Evolutionary conservation across 2,113 vertebrate genomes (phyloP).

Genomic region (Rhabdomys dilectus): DNA sequence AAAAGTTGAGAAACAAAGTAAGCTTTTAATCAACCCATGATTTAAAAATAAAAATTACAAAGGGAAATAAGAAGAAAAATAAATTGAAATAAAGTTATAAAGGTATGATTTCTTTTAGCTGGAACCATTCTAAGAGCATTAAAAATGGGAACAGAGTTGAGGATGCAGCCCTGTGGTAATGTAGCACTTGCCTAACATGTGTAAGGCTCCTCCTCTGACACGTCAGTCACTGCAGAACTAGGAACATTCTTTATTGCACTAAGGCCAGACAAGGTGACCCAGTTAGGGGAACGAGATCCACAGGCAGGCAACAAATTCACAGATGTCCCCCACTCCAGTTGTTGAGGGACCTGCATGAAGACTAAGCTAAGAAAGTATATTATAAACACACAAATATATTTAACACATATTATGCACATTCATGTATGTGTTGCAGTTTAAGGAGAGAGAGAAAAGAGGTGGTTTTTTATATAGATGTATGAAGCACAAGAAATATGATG

Average conservation of each 20-base stretch:
- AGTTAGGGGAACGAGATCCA: no score
- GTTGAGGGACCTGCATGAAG: no score
- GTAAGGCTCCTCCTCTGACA: neutral
- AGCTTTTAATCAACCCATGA: constrained; percentile 8
- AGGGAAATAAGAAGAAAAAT: constrained; percentile 3
- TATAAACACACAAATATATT: neutral
- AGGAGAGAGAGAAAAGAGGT: no score
- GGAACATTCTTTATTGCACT: no score
- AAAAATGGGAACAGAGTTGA: neutral
- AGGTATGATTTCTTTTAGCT: neutral
- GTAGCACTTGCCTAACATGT: neutral
- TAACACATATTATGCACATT: neutral
- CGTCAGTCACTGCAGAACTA: no score
- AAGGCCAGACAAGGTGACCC: no score
- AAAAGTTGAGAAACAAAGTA: neutral
- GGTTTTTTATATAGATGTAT: neutral
- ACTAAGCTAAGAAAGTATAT: neutral
- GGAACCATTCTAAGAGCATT: neutral
- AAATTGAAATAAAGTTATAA: neutral
- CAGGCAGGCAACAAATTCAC: no score
- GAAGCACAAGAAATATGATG: neutral
- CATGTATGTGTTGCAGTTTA: neutral
- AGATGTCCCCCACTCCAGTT: no score
- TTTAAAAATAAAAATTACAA: neutral
- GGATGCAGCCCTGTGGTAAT: neutral